These are phyloP conservation scores for Polyommatus icarus DNA, from an alignment of 2,888 invertebrate species.

Conservation along the genomic window DNA sequence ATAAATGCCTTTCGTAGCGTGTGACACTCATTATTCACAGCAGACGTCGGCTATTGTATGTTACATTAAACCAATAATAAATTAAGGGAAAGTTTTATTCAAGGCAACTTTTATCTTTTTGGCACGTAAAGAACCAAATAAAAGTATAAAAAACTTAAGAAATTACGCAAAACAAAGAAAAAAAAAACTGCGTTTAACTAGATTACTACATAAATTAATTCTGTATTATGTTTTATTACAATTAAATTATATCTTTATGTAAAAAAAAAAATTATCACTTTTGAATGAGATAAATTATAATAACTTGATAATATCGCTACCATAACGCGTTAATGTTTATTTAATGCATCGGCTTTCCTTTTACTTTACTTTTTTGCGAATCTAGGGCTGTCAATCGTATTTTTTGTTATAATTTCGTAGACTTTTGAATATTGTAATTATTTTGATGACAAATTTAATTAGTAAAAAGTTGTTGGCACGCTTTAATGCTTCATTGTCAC, in stretches of 20 bases:
- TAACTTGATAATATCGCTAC: constrained; percentile 1
- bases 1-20: constrained; percentile 10
- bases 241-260: neutral
- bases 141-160: neutral
- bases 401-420: too few species aligned
- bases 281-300: neutral
- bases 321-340: constrained; percentile 16
- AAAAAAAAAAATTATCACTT: neutral
- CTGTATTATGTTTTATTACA: neutral
- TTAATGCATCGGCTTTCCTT: constrained; percentile 9
- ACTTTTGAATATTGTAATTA: too few species aligned
- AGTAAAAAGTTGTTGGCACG: too few species aligned
- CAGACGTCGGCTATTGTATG: neutral
- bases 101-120: neutral
- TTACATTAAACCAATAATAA: neutral
- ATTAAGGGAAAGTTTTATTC: neutral
- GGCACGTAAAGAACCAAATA: neutral
- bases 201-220: neutral
- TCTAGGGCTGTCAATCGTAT: neutral
- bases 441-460: too few species aligned
- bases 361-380: neutral
- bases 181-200: neutral
- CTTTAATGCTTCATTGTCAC: too few species aligned
- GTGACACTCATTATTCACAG: constrained; percentile 8
- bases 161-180: neutral